Evolutionary conservation across 2,888 invertebrate species (phyloP).

Genomic region (Alviniconcha strummeri): DNA sequence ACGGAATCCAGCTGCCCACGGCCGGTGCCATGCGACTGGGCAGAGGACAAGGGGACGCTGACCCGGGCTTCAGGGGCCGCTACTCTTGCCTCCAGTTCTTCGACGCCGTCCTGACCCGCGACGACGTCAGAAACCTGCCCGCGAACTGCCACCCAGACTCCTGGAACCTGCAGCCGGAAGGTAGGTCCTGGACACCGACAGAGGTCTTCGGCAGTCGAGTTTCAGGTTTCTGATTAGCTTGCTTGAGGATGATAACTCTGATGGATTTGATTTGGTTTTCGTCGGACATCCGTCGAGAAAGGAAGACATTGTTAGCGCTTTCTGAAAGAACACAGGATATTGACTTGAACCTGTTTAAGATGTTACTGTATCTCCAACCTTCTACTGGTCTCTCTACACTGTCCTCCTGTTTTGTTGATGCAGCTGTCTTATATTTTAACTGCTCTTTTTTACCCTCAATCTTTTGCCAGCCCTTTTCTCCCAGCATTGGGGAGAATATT

Average conservation of each 20-base stretch:
- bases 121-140: slow-evolving; percentile 36
- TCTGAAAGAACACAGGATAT: neutral
- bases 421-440: too few species aligned
- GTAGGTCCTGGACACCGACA: slow-evolving; percentile 33
- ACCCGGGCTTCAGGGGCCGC: slow-evolving; percentile 44
- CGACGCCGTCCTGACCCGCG: slow-evolving; percentile 27
- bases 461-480: too few species aligned
- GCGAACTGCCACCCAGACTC: slow-evolving; percentile 42
- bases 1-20: slow-evolving; percentile 47
- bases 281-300: neutral
- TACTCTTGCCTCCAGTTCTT: slow-evolving; percentile 52
- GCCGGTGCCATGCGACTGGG: slow-evolving; percentile 45
- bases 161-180: slow-evolving; percentile 46
- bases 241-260: too few species aligned
- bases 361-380: too few species aligned
- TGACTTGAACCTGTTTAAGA: too few species aligned
- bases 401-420: too few species aligned
- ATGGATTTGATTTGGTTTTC: too few species aligned
- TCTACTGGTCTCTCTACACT: too few species aligned
- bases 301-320: neutral
- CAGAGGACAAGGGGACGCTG: slow-evolving; percentile 40
- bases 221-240: too few species aligned
- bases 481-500: too few species aligned
- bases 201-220: too few species aligned
- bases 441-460: too few species aligned